phyloP scores from a whole-genome alignment of 2,888 invertebrate genomes.

The Clistopyga incitator region DNA sequence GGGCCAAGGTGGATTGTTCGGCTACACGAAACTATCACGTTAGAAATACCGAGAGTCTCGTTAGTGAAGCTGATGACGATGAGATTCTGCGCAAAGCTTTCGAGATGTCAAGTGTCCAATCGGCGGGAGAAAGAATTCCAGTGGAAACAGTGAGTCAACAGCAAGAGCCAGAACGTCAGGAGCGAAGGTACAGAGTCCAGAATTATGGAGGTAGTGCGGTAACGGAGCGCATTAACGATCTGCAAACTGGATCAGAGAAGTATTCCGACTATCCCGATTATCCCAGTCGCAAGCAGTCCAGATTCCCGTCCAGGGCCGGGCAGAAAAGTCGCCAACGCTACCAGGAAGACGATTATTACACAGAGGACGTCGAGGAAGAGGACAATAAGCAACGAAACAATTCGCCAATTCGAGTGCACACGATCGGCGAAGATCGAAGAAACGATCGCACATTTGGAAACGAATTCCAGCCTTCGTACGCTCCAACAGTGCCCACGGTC shows the following conservation, averaged over 20 bases:
- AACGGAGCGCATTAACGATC: constrained; percentile 72
- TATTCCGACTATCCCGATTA: constrained; percentile 70
- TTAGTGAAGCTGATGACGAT: constrained; percentile 83
- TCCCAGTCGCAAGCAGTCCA: constrained; percentile 54
- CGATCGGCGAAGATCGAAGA: constrained; percentile 59
- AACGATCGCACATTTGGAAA: constrained; percentile 68
- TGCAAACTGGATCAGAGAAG: constrained; percentile 72
- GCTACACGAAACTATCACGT: constrained; percentile 84
- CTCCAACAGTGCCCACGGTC: constrained; percentile 81
- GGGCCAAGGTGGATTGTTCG: constrained; percentile 88
- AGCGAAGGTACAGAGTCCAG: constrained; percentile 19
- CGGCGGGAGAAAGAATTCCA: constrained; percentile 75
- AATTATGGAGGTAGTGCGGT: constrained; percentile 54
- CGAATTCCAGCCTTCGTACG: constrained; percentile 78
- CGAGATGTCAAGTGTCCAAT: constrained; percentile 86
- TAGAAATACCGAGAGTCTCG: constrained; percentile 44
- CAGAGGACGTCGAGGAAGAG: constrained; percentile 48
- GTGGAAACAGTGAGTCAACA: constrained; percentile 38
- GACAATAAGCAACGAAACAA: neutral
- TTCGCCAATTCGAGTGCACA: constrained; percentile 62
- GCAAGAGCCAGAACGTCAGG: neutral
- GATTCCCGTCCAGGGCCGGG: constrained; percentile 61
- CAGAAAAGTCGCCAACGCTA: constrained; percentile 60
- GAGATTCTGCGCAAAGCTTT: constrained; percentile 87
- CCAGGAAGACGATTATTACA: constrained; percentile 68